Percentiles rank a stretch among this genome's conserved stretches.
Evolutionary conservation across 2,888 invertebrate species (phyloP).

Genomic region (Polydesmus complanatus): DNA sequence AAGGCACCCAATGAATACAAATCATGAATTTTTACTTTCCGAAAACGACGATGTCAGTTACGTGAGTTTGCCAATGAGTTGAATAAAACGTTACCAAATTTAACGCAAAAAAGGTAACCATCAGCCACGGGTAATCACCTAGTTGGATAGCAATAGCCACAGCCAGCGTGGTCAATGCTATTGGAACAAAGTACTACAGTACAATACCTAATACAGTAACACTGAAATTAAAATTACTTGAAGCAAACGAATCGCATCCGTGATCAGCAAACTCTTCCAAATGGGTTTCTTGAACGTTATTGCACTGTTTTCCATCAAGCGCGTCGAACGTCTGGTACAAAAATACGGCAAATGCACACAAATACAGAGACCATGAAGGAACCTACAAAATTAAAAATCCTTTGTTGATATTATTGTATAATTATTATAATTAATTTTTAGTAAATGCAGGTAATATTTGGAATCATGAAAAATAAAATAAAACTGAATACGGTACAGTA

Average conservation of each 20-base stretch:
- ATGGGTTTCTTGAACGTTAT: conserved; percentile 8
- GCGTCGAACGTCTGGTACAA: conserved; percentile 13
- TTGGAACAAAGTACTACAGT: too few relatives aligned
- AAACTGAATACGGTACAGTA: too few relatives aligned
- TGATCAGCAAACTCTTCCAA: conserved; percentile 14
- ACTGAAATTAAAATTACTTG: conserved; percentile 1
- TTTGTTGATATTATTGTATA: too few relatives aligned
- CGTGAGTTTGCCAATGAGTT: conserved; percentile 14
- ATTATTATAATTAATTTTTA: too few relatives aligned
- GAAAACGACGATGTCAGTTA: conserved; percentile 14
- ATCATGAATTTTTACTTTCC: conserved; percentile 8
- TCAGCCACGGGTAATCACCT: neutral
- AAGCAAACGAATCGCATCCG: conserved; percentile 9
- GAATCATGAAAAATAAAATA: too few relatives aligned
- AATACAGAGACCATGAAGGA: conserved; percentile 6
- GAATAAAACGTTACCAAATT: conserved; percentile 11
- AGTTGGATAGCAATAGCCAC: conserved; percentile 9
- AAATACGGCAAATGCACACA: conserved; percentile 9
- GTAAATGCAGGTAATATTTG: too few relatives aligned
- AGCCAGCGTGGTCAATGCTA: conserved; percentile 3
- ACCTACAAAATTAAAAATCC: conserved; percentile 1
- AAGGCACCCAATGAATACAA: neutral
- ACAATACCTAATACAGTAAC: too few relatives aligned
- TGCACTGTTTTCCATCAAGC: conserved; percentile 11
- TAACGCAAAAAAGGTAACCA: neutral